Base-by-base conservation (phyloP, 2,113 vertebrate species). In the Caranx melampygus region DNA sequence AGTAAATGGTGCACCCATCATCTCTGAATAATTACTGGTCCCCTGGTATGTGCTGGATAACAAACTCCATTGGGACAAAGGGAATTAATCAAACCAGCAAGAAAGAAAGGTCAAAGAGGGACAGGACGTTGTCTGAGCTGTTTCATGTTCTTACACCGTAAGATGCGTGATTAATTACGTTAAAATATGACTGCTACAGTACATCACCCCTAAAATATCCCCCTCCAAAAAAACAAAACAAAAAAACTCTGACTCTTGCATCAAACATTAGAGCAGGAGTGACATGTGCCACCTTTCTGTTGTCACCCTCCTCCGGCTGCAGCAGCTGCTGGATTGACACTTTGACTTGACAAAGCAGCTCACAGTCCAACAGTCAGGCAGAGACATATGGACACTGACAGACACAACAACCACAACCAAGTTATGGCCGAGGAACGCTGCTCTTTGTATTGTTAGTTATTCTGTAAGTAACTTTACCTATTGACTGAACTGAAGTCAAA, bases 21-120 rank as follows among this genome's bases (percentile, higher is more conserved):
- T 5, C 82, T 69, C 34, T 63, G 63, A 78, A 80, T 79, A 79
- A 88, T 89, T 78, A 86, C 59, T 70, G 65, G 72, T 77, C 69
- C 63, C 78, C 44, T 57, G 40, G 72, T 67, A 61, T 74, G 51
- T 72, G 52, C 60, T 47, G 63, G 63, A 76, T 75, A 59, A 79
- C 72, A 78, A 84, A 80, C 33, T 84, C 73, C 34, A 37, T 47
- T 47, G 61, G 54, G 85, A 87, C 31, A 62, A 79, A 75, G 34
- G 49, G 21, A 64, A 60, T 52, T 66, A 63, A 62, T 86, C 37
- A 80, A 40, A 81, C 4, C 62, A 74, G 16, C 11, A 20, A 75
- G 37, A 59, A 20, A 75, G 37, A 59, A 45, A 59, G 47, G 59
- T 55, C 44, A 59, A 47, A 11, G n/a, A n/a, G n/a, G 52, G 54